phyloP scores from a whole-genome alignment of 23 tunicate genomes.

The Diplosoma virens region DNA sequence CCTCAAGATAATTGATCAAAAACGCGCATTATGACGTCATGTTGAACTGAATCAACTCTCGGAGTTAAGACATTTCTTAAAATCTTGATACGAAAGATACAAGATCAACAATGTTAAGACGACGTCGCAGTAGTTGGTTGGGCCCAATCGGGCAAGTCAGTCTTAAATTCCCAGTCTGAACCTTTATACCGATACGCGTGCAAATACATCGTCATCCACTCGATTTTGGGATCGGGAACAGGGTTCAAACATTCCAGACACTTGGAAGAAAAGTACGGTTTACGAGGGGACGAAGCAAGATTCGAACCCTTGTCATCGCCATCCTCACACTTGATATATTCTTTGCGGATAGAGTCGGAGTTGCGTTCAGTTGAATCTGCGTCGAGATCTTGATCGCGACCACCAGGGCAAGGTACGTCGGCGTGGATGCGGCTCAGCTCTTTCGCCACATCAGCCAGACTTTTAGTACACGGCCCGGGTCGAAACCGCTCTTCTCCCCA shows the following conservation, averaged over 20 bases:
- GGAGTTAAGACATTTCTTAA: too few relatives aligned
- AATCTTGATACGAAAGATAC: too few relatives aligned
- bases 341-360: neutral
- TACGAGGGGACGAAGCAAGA: neutral
- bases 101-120: too few relatives aligned
- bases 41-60: too few relatives aligned
- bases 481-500: constrained; percentile 83
- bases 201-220: constrained; percentile 63
- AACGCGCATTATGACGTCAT: too few relatives aligned
- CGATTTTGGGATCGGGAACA: constrained; percentile 64
- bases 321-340: neutral
- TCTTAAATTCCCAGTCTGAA: constrained; percentile 73
- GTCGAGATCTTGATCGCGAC: neutral
- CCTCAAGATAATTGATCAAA: too few relatives aligned
- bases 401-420: neutral
- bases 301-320: neutral
- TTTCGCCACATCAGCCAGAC: constrained; percentile 28
- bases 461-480: constrained; percentile 49
- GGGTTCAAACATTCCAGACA: constrained; percentile 79
- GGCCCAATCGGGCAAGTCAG: constrained; percentile 77
- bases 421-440: constrained; percentile 1
- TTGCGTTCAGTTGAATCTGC: neutral
- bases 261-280: constrained; percentile 12
- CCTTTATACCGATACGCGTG: constrained; percentile 86
- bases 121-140: too few relatives aligned